These are phyloP conservation scores for Spea multiplicata DNA, from an alignment of 2,113 vertebrate genomes.

Conservation along the genomic window DNA sequence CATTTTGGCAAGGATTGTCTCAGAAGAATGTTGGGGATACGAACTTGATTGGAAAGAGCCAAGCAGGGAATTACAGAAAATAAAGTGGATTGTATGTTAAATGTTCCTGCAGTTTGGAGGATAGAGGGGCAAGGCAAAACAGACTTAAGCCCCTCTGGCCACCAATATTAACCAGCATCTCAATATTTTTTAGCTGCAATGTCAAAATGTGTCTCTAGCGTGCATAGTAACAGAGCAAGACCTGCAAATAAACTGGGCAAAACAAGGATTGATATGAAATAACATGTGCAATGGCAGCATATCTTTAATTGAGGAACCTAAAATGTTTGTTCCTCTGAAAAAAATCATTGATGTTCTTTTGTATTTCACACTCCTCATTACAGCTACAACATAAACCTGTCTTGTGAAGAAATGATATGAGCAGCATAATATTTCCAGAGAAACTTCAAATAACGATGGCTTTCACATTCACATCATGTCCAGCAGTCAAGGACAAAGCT, in stretches of 20 bases:
- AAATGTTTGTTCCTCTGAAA: not conserved
- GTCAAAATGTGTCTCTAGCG: too few species aligned
- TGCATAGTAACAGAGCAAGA: too few species aligned
- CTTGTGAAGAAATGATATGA: conserved; percentile 1
- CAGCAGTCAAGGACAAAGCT: not conserved
- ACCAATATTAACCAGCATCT: too few species aligned
- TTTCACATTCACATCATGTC: not conserved
- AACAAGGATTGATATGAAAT: not conserved
- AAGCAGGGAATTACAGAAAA: too few species aligned
- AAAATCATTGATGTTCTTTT: not conserved
- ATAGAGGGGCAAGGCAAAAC: too few species aligned
- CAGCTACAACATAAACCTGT: conserved; percentile 1
- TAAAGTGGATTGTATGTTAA: too few species aligned
- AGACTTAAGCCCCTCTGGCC: too few species aligned
- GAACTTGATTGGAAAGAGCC: too few species aligned
- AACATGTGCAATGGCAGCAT: not conserved
- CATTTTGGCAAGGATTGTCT: too few species aligned
- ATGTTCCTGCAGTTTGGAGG: too few species aligned
- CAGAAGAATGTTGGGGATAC: too few species aligned
- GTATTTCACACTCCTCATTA: not conserved
- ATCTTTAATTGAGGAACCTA: not conserved
- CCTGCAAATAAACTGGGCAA: not conserved
- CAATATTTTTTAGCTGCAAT: too few species aligned
- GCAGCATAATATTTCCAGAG: not conserved
- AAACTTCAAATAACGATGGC: not conserved